Evolutionary conservation across 2,797 vertebrate genomes (phyloP), one percentile per base, ranked within the genome.

Genomic region (Notolabrus celidotus): DNA sequence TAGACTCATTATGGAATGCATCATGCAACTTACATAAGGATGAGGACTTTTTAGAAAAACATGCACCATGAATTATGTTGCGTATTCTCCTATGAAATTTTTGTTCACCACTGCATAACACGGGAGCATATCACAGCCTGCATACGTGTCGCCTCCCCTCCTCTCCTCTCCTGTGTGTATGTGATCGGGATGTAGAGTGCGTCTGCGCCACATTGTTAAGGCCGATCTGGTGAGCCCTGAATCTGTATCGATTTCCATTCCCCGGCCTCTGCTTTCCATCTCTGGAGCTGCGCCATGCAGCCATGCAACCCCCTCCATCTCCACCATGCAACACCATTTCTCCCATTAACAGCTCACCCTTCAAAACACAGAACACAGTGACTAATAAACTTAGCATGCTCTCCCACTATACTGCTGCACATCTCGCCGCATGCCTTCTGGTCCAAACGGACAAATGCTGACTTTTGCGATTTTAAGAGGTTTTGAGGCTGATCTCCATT

Each of bases 201-300:
- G 85, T 88, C 82, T 90, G 90, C 84, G 86, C 85, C 89, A 87
- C 88, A 89, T 91, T 90, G 88, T 90, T 90, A 87, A 91, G 89
- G 88, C 92, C 87, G 93, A 93, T 93, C 91, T 90, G 90, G 90
- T 88, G 91, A 91, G 88, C 89, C 88, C 91, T 92, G 93, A 92
- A 93, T 94, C 92, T 91, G 82, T 93, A 95, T 95, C 83, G 93
- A 95, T 94, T 92, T 94, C 91, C 90, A 84, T 92, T 89, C 87
- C 90, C 87, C 75, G 82, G 87, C 89, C 89, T 92, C 89, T 86
- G 86, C 90, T 88, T 89, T 89, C 90, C 88, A 91, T 90, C 88
- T 86, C 88, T 90, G 89, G 84, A 91, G 83, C 89, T 85, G 78
- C 87, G 84, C 88, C 88, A 89, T 90, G 89, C 86, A 85, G 72